Evolutionary conservation across 2,888 invertebrate genomes (phyloP).

Genomic region (Tetheella fluctuosa): DNA sequence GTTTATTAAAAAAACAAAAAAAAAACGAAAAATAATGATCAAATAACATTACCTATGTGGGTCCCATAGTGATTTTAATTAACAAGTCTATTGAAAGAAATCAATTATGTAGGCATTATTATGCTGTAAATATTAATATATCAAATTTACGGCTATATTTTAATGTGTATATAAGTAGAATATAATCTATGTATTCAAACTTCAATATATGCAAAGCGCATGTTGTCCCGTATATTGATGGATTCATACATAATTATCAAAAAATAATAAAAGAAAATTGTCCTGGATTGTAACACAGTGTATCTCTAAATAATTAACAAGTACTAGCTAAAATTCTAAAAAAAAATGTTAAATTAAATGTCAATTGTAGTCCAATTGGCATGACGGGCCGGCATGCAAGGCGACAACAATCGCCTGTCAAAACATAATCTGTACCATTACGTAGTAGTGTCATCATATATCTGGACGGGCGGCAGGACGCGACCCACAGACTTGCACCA

Average conservation of each 20-base stretch:
- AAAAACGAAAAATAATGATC: background rate
- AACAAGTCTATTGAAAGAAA: too few species aligned
- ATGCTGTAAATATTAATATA: too few species aligned
- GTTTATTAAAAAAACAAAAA: background rate
- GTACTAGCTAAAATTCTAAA: constrained; percentile 27
- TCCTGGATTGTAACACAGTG: too few species aligned
- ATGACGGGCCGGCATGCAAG: constrained; percentile 40
- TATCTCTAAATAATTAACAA: constrained; percentile 30
- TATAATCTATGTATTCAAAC: too few species aligned
- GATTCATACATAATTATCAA: too few species aligned
- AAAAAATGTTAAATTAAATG: constrained; percentile 27
- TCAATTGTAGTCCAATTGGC: constrained; percentile 58
- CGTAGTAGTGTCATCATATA: constrained; percentile 49
- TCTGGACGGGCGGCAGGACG: constrained; percentile 37
- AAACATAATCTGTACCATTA: constrained; percentile 37
- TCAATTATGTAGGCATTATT: too few species aligned
- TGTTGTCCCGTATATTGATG: background rate
- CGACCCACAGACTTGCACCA: constrained; percentile 28
- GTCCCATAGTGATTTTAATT: background rate
- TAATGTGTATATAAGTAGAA: too few species aligned
- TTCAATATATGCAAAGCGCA: too few species aligned
- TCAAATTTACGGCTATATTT: too few species aligned
- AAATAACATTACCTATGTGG: background rate
- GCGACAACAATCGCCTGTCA: constrained; percentile 43
- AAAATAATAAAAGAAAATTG: too few species aligned